Conservation (phyloP, 2,888 invertebrate genomes). For the Sthenelais limicola region DNA sequence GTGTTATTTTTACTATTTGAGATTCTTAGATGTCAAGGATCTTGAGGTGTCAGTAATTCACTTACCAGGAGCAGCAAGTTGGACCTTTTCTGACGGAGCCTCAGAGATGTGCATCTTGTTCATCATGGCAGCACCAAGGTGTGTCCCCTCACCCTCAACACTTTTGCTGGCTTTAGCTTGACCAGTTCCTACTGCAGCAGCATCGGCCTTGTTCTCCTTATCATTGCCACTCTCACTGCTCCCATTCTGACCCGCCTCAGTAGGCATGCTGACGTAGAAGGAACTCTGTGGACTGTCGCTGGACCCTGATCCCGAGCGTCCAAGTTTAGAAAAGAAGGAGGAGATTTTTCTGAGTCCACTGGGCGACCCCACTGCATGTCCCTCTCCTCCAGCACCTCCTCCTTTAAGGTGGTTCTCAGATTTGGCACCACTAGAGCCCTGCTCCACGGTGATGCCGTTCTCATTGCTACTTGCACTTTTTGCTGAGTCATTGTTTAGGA, state of each 20-base stretch:
- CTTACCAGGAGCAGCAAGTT: no score
- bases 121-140: no score
- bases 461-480: constrained; percentile 1
- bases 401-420: constrained; percentile 27
- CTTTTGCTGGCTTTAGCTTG: no score
- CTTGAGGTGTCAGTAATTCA: no score
- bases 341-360: constrained; percentile 38
- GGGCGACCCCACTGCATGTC: constrained; percentile 23
- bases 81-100: no score
- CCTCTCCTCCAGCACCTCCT: no score
- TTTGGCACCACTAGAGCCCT: constrained; percentile 6
- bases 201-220: background rate
- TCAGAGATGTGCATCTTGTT: no score
- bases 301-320: constrained; percentile 10
- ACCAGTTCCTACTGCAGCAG: no score
- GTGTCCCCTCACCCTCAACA: no score
- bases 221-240: no score
- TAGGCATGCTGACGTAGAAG: constrained; percentile 41
- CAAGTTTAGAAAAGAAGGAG: constrained; percentile 40
- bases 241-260: constrained; percentile 6
- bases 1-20: no score
- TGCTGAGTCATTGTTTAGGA: constrained; percentile 12
- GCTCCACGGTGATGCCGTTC: constrained; percentile 4
- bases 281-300: constrained; percentile 32
- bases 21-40: no score